These are phyloP conservation scores for Mimumesa dahlbomi DNA, from an alignment of 2,888 invertebrate genomes.

Conservation along the genomic window DNA sequence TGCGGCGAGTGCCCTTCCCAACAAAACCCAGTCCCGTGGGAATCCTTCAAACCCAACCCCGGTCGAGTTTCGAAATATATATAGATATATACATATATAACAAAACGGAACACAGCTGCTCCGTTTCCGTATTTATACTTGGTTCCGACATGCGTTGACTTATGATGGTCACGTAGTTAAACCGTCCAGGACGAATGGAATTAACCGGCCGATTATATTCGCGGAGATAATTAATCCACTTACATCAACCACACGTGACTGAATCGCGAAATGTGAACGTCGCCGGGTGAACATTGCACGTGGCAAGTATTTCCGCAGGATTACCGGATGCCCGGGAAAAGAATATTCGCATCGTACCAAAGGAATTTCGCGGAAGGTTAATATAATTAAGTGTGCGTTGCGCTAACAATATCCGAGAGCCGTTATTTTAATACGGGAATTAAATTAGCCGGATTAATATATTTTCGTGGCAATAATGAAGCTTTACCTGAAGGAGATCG, in stretches of 20 bases:
- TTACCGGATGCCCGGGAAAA: neutral
- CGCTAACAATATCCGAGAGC: too few relatives aligned
- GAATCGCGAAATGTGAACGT: conserved; percentile 24
- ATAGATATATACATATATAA: too few relatives aligned
- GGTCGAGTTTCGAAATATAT: conserved; percentile 9
- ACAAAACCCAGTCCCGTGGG: conserved; percentile 8
- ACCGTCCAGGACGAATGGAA: conserved; percentile 48
- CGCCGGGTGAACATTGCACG: conserved; percentile 15
- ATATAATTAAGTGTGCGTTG: too few relatives aligned
- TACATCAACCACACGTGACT: conserved; percentile 56
- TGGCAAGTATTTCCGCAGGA: conserved; percentile 14
- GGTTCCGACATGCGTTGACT: conserved; percentile 20
- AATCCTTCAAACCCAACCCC: conserved; percentile 2
- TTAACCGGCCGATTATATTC: conserved; percentile 62
- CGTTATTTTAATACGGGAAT: too few relatives aligned
- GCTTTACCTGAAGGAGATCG: too few relatives aligned
- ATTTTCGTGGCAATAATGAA: too few relatives aligned
- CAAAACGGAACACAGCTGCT: conserved; percentile 13
- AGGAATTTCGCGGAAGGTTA: neutral
- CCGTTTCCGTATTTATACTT: conserved; percentile 38
- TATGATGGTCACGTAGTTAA: conserved; percentile 54
- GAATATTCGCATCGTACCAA: neutral
- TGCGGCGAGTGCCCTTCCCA: conserved; percentile 1
- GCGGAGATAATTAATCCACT: conserved; percentile 60
- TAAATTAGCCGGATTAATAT: too few relatives aligned